A percentile compares a stretch with the other conserved stretches of the same genome.
phyloP scores from a whole-genome alignment of 1,140 invertebrate genomes.

The Ganaspis sp. region DNA sequence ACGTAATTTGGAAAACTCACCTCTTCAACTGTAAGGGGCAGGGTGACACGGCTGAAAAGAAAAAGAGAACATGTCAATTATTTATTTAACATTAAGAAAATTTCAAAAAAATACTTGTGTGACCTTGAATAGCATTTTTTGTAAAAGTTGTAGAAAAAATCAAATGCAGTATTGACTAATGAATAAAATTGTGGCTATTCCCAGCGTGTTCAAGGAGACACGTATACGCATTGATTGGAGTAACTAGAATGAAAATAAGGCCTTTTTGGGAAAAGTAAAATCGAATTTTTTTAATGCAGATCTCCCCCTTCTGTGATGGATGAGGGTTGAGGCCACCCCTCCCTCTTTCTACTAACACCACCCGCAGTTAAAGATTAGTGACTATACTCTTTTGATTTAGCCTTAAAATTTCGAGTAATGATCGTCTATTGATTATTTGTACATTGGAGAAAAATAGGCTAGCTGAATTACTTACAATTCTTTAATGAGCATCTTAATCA shows the following conservation, averaged over 20 bases:
- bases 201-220: conserved; percentile 18
- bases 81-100: neutral
- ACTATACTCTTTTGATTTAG: conserved; percentile 45
- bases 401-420: conserved; percentile 49
- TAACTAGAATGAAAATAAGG: neutral
- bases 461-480: conserved; percentile 70
- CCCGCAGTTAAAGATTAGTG: conserved; percentile 62
- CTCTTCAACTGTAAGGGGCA: conserved; percentile 87
- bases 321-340: conserved; percentile 53
- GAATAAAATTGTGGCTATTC: conserved; percentile 10
- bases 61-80: conserved; percentile 61
- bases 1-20: conserved; percentile 68
- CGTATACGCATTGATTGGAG: conserved; percentile 13
- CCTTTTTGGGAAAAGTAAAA: conserved; percentile 32
- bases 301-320: neutral
- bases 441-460: neutral
- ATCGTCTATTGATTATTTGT: conserved; percentile 29
- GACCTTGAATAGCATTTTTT: conserved; percentile 4
- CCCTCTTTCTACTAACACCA: conserved; percentile 42
- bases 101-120: neutral
- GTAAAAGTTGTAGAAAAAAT: neutral
- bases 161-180: neutral
- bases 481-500: conserved; percentile 73
- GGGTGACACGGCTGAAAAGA: conserved; percentile 83
- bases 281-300: conserved; percentile 36